Evolutionary conservation across 2,888 invertebrate genomes (phyloP).

Genomic region (Miltochrista miniata): DNA sequence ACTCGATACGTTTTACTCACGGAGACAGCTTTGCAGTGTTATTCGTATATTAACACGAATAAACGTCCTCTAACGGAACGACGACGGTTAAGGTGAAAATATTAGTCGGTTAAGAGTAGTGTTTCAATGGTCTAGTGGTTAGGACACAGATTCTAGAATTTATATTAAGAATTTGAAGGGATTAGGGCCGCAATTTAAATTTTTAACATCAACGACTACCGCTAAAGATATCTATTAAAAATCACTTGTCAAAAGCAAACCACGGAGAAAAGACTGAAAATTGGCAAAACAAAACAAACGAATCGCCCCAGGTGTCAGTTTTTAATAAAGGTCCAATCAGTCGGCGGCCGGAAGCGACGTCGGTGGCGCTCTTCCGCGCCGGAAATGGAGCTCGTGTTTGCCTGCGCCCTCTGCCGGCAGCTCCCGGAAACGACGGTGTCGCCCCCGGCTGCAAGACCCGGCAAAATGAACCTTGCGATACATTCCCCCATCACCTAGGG

Average conservation of each 20-base stretch:
- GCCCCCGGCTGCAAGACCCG: constrained; percentile 49
- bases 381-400: constrained; percentile 80
- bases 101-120: too few species aligned
- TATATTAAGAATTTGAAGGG: too few species aligned
- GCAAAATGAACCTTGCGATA: constrained; percentile 50
- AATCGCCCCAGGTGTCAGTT: constrained; percentile 79
- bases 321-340: constrained; percentile 83
- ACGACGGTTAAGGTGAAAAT: too few species aligned
- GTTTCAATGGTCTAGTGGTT: too few species aligned
- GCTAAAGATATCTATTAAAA: constrained; percentile 29
- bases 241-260: constrained; percentile 38
- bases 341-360: constrained; percentile 71
- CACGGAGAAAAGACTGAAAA: constrained; percentile 20
- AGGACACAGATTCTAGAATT: too few species aligned
- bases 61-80: too few species aligned
- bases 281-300: constrained; percentile 35
- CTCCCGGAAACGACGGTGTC: constrained; percentile 61
- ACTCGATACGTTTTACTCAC: constrained; percentile 22
- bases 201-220: constrained; percentile 13
- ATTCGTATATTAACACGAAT: too few species aligned
- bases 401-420: constrained; percentile 64
- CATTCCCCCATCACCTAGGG: constrained; percentile 35
- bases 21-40: background rate
- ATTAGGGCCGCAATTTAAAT: background rate
- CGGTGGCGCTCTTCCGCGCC: constrained; percentile 68